Evolutionary conservation across 2,888 invertebrate genomes (phyloP).

Genomic region (Acleris laterana): DNA sequence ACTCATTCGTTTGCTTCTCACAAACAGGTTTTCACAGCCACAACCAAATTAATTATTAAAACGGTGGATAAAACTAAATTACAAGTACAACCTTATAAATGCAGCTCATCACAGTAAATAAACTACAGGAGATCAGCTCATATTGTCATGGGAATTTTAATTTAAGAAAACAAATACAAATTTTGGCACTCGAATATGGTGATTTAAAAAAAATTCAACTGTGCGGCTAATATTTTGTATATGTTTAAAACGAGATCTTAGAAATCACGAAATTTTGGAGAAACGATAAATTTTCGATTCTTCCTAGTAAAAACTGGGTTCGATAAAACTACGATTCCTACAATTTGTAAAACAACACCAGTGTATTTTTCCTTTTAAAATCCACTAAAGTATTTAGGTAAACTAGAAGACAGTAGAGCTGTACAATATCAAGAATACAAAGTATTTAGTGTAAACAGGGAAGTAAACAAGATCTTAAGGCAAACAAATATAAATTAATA

Average conservation of each 20-base stretch:
- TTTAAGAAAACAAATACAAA: conserved; percentile 36
- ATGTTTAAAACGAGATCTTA: not conserved
- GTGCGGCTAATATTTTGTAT: not conserved
- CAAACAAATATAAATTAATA: conserved; percentile 50
- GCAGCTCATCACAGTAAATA: conserved; percentile 39
- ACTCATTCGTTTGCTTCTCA: conserved; percentile 43
- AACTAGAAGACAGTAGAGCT: conserved; percentile 21
- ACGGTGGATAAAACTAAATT: conserved; percentile 36
- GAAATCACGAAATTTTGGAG: not conserved
- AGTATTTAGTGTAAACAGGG: conserved; percentile 28
- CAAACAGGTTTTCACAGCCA: conserved; percentile 46
- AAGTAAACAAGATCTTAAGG: conserved; percentile 40
- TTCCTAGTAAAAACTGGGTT: not conserved
- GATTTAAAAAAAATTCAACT: conserved; percentile 21
- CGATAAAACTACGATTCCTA: conserved; percentile 6
- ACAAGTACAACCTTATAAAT: conserved; percentile 30
- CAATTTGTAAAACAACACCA: not conserved
- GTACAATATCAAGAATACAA: conserved; percentile 33
- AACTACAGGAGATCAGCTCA: conserved; percentile 15
- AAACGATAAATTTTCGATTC: not conserved
- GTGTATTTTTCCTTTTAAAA: conserved; percentile 2
- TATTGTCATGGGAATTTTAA: not conserved
- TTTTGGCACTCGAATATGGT: conserved; percentile 45
- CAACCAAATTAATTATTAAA: conserved; percentile 44
- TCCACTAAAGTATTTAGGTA: conserved; percentile 9